Conservation (phyloP, 2,113 vertebrate genomes). For the Leucosticte australis region DNA sequence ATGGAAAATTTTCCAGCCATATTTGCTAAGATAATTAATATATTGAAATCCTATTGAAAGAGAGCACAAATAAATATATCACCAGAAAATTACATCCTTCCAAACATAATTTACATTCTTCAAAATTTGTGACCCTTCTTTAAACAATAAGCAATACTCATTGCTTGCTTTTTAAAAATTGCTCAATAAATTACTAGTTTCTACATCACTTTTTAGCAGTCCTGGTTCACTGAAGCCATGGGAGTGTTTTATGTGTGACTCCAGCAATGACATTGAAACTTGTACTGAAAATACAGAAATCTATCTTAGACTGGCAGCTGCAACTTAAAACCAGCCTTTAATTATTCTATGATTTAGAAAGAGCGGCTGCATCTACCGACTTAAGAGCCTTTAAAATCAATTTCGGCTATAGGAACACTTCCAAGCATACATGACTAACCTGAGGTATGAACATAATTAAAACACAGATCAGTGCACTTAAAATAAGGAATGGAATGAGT, state of each 20-base stretch:
- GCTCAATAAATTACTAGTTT: not conserved
- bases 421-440: conserved; percentile 66
- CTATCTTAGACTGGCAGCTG: not conserved
- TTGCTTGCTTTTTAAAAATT: not conserved
- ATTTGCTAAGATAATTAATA: conserved; percentile 72
- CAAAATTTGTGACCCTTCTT: not conserved
- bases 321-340: not conserved
- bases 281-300: not conserved
- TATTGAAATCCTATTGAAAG: conserved; percentile 48
- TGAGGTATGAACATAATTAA: conserved; percentile 83
- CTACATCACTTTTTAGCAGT: not conserved
- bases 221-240: not conserved
- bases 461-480: conserved; percentile 80
- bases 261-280: not conserved
- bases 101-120: not conserved
- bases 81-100: not conserved
- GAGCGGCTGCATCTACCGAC: not conserved
- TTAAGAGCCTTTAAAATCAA: not conserved
- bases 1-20: conserved; percentile 90
- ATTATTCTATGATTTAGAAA: not conserved
- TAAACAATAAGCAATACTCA: not conserved
- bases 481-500: conserved; percentile 81
- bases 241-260: not conserved
- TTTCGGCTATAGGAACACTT: not conserved
- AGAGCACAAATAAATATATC: conserved; percentile 31